These are phyloP conservation scores for Coptotermes formosanus DNA, from an alignment of 1,140 invertebrate genomes.

Conservation along the genomic window DNA sequence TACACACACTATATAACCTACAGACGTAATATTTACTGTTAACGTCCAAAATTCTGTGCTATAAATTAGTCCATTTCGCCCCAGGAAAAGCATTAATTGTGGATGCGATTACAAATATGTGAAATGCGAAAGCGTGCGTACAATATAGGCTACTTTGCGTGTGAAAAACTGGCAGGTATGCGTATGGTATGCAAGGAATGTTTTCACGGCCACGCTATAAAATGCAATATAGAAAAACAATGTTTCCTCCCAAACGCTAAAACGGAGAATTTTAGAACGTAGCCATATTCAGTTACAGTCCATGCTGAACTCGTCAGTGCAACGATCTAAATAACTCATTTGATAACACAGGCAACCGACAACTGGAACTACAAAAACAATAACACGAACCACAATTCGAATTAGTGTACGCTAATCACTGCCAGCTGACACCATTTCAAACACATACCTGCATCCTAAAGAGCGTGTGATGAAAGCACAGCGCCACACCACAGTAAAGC, in stretches of 20 bases:
- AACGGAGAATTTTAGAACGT: neutral
- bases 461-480: too few species aligned
- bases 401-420: too few species aligned
- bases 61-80: neutral
- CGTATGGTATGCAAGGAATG: neutral
- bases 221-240: neutral
- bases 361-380: too few species aligned
- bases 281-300: neutral
- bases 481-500: too few species aligned
- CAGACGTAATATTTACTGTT: neutral
- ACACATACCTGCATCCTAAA: too few species aligned
- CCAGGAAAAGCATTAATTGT: neutral
- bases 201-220: neutral
- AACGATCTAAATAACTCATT: too few species aligned
- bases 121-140: neutral
- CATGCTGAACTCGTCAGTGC: too few species aligned
- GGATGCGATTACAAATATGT: neutral
- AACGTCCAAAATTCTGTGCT: neutral
- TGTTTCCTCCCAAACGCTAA: neutral
- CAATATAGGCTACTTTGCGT: neutral
- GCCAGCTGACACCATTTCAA: too few species aligned
- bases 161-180: neutral
- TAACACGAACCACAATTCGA: too few species aligned
- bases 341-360: too few species aligned
- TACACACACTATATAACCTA: neutral